These are phyloP conservation scores for Eupsittula cactorum DNA, from an alignment of 2,113 vertebrate genomes.

Conservation along the genomic window DNA sequence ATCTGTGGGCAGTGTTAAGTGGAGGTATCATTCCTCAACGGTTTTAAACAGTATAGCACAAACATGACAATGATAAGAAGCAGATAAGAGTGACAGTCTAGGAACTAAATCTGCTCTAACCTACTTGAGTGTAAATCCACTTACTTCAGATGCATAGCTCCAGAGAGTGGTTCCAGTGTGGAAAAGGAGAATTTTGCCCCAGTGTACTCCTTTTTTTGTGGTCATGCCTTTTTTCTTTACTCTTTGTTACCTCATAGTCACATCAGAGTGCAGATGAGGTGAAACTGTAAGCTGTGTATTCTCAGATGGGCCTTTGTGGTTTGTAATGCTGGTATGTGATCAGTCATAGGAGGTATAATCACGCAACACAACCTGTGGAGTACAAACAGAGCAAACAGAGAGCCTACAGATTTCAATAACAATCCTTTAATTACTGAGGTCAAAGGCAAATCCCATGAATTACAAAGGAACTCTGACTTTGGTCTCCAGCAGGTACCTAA, in stretches of 20 bases:
- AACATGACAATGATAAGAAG: not conserved
- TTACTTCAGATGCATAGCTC: not conserved
- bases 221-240: not conserved
- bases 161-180: not conserved
- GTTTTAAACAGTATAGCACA: not conserved
- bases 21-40: not conserved
- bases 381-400: conserved; percentile 58
- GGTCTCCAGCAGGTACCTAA: not conserved
- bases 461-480: not conserved
- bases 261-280: conserved; percentile 55
- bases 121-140: conserved; percentile 25
- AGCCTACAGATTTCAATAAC: conserved; percentile 72
- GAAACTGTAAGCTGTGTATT: conserved; percentile 75
- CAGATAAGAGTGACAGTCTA: not conserved
- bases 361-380: not conserved
- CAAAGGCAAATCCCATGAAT: not conserved
- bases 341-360: conserved; percentile 59
- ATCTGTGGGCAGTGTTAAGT: not conserved
- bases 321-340: conserved; percentile 75
- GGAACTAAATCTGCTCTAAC: conserved; percentile 31
- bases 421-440: not conserved
- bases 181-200: not conserved
- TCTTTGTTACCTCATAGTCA: conserved; percentile 54
- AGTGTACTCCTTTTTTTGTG: not conserved
- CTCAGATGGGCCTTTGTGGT: conserved; percentile 79